phyloP scores from a whole-genome alignment of 2,113 vertebrate species.

The Spea multiplicata region DNA sequence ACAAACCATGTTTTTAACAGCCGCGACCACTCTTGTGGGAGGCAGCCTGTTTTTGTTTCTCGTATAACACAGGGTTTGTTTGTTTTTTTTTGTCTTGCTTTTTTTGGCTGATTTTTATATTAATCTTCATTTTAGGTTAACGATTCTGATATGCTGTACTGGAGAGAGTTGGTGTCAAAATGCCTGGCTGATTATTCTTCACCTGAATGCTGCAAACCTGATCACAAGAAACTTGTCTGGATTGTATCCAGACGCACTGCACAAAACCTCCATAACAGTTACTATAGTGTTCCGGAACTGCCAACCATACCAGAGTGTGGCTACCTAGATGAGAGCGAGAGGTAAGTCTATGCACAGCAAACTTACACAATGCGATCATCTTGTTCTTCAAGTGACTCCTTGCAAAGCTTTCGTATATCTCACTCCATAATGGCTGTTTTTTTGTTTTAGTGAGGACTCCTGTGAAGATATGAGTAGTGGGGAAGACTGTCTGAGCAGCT shows the following conservation, averaged over 20 bases:
- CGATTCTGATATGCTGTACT: constrained; percentile 79
- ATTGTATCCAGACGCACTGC: constrained; percentile 92
- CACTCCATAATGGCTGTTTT: constrained; percentile 23
- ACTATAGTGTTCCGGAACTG: constrained; percentile 85
- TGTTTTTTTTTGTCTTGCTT: too few species aligned
- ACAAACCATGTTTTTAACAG: too few species aligned
- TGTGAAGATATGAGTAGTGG: constrained; percentile 89
- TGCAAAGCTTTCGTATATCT: not conserved
- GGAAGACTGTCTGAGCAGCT: constrained; percentile 87
- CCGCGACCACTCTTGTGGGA: too few species aligned
- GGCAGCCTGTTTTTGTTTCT: too few species aligned
- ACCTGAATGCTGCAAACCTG: constrained; percentile 90
- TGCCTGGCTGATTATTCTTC: constrained; percentile 91
- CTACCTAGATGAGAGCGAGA: constrained; percentile 80
- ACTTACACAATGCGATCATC: not conserved
- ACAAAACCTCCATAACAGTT: constrained; percentile 86
- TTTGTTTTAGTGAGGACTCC: constrained; percentile 80
- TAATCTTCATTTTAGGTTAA: constrained; percentile 71
- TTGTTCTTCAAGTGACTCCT: too few species aligned
- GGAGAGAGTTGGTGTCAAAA: constrained; percentile 86
- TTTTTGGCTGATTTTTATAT: too few species aligned
- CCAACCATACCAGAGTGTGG: constrained; percentile 89
- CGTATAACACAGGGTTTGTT: too few species aligned
- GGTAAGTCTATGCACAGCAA: constrained; percentile 62
- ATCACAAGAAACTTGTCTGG: constrained; percentile 92